Evolutionary conservation across 1,140 invertebrate genomes (phyloP).

Genomic region (Caenorhabditis brenneri): DNA sequence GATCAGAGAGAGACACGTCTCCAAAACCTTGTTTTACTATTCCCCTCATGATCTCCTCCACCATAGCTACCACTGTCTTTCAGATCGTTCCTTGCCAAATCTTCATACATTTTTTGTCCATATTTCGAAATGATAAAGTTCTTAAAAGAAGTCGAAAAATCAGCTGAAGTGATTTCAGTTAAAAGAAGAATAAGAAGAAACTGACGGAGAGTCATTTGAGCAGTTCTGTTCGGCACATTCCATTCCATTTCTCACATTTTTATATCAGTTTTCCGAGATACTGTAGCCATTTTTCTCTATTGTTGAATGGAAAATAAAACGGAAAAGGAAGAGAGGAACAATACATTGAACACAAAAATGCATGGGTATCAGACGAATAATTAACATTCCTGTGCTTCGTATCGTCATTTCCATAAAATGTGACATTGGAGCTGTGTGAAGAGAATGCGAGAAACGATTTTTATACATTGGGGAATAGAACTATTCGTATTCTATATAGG

Average conservation of each 20-base stretch:
- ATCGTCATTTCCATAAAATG: background rate
- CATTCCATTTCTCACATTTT: background rate
- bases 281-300: no score
- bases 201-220: background rate
- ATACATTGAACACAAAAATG: background rate
- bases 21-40: slow-evolving; percentile 1
- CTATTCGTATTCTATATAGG: no score
- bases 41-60: slow-evolving; percentile 37
- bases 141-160: background rate
- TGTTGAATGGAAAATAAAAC: background rate
- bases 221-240: background rate
- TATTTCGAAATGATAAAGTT: background rate
- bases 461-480: no score
- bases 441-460: background rate
- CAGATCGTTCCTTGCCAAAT: slow-evolving; percentile 44
- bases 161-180: background rate
- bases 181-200: background rate
- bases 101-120: background rate
- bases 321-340: background rate
- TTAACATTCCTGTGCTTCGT: background rate
- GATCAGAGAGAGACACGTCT: no score
- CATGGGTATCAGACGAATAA: background rate
- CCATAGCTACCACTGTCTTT: slow-evolving; percentile 38
- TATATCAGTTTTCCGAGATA: background rate
- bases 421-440: background rate